Evolutionary conservation across 2,888 invertebrate genomes (phyloP).

Genomic region (Gymnocheta viridis): DNA sequence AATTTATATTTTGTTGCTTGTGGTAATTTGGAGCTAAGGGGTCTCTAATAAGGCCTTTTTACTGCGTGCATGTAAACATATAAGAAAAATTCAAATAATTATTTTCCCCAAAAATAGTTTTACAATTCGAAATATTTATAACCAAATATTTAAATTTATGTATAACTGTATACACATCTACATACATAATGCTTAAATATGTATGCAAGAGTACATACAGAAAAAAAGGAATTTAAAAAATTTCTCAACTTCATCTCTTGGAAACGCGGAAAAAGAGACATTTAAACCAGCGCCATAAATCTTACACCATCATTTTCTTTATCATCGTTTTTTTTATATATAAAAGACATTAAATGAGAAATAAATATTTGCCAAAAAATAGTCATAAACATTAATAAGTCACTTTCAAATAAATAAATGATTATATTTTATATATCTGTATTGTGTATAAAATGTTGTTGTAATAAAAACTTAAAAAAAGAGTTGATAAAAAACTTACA

Average conservation of each 20-base stretch:
- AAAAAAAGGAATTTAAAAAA: constrained; percentile 5
- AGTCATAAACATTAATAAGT: constrained; percentile 54
- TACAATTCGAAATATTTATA: too few species aligned
- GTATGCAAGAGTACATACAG: not conserved
- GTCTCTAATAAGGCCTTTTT: too few species aligned
- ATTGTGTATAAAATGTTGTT: constrained; percentile 19
- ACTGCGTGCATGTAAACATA: too few species aligned
- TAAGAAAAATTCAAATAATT: too few species aligned
- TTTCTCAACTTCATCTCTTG: not conserved
- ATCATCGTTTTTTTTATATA: not conserved
- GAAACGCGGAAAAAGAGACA: constrained; percentile 33
- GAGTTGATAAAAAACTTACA: constrained; percentile 13
- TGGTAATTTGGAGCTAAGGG: too few species aligned
- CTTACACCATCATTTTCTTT: constrained; percentile 7
- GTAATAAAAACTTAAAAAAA: constrained; percentile 29
- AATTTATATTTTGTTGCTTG: too few species aligned
- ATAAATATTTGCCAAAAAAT: constrained; percentile 60
- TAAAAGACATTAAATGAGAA: constrained; percentile 52
- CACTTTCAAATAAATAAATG: constrained; percentile 60
- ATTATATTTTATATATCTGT: constrained; percentile 49
- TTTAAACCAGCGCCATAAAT: constrained; percentile 21
- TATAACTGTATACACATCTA: not conserved
- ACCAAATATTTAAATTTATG: too few species aligned
- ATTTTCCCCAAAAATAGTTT: too few species aligned
- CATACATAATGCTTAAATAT: too few species aligned